Percentiles rank a stretch among this genome's conserved stretches.
Conservation (phyloP, 2,888 invertebrate genomes). For the Cylindroiulus punctatus region DNA sequence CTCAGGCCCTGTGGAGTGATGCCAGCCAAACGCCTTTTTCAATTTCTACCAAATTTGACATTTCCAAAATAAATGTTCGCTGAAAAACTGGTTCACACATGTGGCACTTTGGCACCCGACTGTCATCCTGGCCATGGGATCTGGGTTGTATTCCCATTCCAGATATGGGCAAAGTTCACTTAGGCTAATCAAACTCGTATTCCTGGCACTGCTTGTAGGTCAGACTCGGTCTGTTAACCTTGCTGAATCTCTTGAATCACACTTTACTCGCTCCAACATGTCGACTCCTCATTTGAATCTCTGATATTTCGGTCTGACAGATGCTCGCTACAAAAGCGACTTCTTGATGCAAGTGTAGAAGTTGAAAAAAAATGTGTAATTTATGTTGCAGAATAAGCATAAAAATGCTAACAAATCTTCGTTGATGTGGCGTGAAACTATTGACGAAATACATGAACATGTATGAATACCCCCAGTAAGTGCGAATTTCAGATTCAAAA, state of each 20-base stretch:
- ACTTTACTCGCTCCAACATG: not conserved
- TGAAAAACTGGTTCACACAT: not conserved
- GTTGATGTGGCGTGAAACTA: too few species aligned
- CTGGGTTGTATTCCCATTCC: not conserved
- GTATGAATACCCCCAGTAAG: too few species aligned
- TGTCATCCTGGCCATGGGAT: not conserved
- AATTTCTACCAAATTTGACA: not conserved
- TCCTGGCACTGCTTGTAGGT: not conserved
- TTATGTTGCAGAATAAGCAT: too few species aligned
- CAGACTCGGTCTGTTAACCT: not conserved
- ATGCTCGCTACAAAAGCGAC: too few species aligned
- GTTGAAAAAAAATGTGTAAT: too few species aligned
- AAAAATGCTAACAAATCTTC: too few species aligned
- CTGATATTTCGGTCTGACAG: too few species aligned
- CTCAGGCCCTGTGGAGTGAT: not conserved
- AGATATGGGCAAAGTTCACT: not conserved
- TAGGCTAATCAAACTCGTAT: not conserved
- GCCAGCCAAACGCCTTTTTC: not conserved
- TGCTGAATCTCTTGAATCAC: not conserved
- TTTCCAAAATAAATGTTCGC: not conserved
- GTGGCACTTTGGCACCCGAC: not conserved
- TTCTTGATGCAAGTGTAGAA: too few species aligned
- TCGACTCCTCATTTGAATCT: not conserved
- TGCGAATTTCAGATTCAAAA: too few species aligned
- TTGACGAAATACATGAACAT: too few species aligned